Percentiles rank a stretch among this genome's conserved stretches.
These are phyloP conservation scores for Sthenelais limicola DNA, from an alignment of 2,888 invertebrate species.

Conservation along the genomic window DNA sequence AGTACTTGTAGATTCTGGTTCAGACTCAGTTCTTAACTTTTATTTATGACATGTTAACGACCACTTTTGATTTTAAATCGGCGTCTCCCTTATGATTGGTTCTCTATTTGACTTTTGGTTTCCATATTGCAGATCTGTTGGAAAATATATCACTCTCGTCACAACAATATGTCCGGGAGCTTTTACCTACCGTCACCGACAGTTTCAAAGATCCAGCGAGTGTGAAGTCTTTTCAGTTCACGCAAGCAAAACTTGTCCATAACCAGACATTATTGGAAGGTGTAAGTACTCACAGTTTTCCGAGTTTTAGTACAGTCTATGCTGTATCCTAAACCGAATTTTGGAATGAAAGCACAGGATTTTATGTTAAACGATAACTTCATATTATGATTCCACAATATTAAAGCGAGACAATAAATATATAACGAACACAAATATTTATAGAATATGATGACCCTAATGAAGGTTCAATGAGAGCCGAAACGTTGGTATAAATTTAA, in stretches of 20 bases:
- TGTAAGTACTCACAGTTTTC: constrained; percentile 48
- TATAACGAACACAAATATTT: no score
- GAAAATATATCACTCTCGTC: constrained; percentile 53
- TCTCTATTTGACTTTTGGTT: background rate
- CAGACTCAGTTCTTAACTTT: no score
- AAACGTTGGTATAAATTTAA: background rate
- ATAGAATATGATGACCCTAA: no score
- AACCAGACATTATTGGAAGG: constrained; percentile 55
- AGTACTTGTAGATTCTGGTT: no score
- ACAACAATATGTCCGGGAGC: constrained; percentile 58
- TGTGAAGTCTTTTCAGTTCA: constrained; percentile 50
- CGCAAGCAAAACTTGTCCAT: constrained; percentile 54
- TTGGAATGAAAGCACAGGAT: no score
- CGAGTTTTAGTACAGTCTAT: background rate
- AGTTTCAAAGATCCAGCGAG: constrained; percentile 56
- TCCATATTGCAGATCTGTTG: constrained; percentile 54
- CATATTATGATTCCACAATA: no score
- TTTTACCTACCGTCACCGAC: constrained; percentile 55
- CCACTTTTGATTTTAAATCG: no score
- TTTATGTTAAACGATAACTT: background rate
- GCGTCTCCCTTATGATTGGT: no score
- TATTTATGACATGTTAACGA: no score
- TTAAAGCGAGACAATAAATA: no score
- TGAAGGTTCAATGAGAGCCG: no score
- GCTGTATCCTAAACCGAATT: no score